A percentile compares a stretch with the other conserved stretches of the same genome.
Evolutionary conservation across 2,797 vertebrate genomes (phyloP).

Genomic region (Tympanoctomys barrerae): DNA sequence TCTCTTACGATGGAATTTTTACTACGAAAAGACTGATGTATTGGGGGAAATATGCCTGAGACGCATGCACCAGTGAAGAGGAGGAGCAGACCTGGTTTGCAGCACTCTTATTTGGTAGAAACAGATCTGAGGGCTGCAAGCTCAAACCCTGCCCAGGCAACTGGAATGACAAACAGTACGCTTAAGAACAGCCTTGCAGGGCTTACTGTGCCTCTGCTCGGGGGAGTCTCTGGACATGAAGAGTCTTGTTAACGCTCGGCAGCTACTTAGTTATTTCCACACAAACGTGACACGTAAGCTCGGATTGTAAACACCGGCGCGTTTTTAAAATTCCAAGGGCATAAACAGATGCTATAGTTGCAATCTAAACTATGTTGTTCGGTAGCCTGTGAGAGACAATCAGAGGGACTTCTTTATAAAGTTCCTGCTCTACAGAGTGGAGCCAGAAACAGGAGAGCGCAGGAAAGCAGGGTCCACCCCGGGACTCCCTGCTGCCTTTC

Average conservation of each 20-base stretch:
- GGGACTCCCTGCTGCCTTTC: background rate
- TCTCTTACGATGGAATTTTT: background rate
- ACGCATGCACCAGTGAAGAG: background rate
- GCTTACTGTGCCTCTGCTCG: background rate
- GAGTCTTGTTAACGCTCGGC: conserved; percentile 44
- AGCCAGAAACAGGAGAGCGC: background rate
- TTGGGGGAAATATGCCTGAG: background rate
- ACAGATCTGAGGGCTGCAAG: background rate
- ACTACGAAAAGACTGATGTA: background rate
- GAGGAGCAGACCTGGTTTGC: background rate
- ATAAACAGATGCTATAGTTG: background rate
- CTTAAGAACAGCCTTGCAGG: conserved; percentile 30
- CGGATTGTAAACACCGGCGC: conserved; percentile 25
- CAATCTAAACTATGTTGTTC: background rate
- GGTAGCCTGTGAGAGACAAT: background rate
- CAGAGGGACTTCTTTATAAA: background rate
- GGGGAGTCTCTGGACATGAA: conserved; percentile 46
- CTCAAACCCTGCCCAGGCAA: conserved; percentile 34
- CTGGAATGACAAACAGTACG: background rate
- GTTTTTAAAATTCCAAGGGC: background rate
- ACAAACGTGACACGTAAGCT: background rate
- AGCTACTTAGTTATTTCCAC: background rate
- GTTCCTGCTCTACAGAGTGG: background rate
- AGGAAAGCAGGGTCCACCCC: background rate
- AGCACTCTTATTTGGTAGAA: background rate